Percentiles rank a stretch among this genome's conserved stretches.
These are phyloP conservation scores for Aphidoletes aphidimyza DNA, from an alignment of 2,888 invertebrate genomes.

Conservation along the genomic window DNA sequence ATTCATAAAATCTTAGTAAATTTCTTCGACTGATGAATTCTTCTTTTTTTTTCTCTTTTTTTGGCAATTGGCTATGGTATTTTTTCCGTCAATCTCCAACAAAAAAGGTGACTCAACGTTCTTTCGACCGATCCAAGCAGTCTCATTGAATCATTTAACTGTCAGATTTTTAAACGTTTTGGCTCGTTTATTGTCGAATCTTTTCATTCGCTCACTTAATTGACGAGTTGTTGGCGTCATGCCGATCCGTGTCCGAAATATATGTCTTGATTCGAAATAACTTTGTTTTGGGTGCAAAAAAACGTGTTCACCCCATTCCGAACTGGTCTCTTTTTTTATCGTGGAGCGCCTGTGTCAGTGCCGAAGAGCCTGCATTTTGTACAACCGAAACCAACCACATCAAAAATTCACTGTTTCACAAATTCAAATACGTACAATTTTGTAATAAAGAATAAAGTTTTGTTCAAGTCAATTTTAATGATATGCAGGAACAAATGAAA, in stretches of 20 bases:
- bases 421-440: conserved; percentile 32
- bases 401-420: neutral
- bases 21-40: neutral
- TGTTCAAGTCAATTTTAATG: neutral
- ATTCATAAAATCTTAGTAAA: neutral
- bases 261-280: neutral
- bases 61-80: neutral
- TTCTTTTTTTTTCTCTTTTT: neutral
- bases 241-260: conserved; percentile 21
- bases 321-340: neutral
- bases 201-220: conserved; percentile 27
- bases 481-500: neutral
- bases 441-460: conserved; percentile 33
- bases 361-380: too few relatives aligned
- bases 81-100: neutral
- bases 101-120: neutral
- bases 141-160: neutral
- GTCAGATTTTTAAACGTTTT: neutral
- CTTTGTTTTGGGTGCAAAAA: neutral
- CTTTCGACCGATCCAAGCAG: too few relatives aligned
- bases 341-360: neutral
- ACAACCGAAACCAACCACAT: conserved; percentile 1
- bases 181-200: conserved; percentile 22
- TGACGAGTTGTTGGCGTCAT: conserved; percentile 29
- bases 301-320: neutral